Percentiles rank a stretch among this genome's conserved stretches.
Conservation (phyloP, 1,140 invertebrate species). For the Drepana arcuata region DNA sequence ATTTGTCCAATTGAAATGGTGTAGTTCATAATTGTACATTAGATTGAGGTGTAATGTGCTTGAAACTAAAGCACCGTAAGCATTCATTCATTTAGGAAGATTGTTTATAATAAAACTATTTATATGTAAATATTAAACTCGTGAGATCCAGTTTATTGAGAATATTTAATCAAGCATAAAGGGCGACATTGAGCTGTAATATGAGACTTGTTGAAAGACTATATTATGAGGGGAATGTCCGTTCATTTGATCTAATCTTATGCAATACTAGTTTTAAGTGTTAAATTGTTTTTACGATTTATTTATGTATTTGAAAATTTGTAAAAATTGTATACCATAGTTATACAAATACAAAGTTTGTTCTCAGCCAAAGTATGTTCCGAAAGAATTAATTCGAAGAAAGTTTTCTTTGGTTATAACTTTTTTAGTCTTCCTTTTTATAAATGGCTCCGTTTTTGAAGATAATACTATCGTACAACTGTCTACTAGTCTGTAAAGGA, state of each 20-base stretch:
- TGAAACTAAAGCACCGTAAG: constrained; percentile 1
- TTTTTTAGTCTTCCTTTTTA: constrained; percentile 43
- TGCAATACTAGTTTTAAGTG: constrained; percentile 72
- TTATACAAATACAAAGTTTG: constrained; percentile 31
- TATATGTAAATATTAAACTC: constrained; percentile 21
- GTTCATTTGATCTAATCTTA: constrained; percentile 57
- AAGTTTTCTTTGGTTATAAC: constrained; percentile 24
- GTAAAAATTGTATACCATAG: constrained; percentile 13
- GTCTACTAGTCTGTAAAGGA: constrained; percentile 40
- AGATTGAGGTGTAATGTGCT: constrained; percentile 5
- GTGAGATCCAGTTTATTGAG: too few species aligned
- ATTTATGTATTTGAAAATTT: constrained; percentile 47
- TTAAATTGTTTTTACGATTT: constrained; percentile 69
- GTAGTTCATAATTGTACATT: constrained; percentile 10
- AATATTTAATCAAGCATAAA: constrained; percentile 30
- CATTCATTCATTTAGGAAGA: too few species aligned
- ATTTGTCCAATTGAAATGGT: constrained; percentile 3
- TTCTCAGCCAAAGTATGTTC: constrained; percentile 56
- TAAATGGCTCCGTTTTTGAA: too few species aligned
- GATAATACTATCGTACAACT: constrained; percentile 20
- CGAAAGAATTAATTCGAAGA: constrained; percentile 38
- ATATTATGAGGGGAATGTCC: constrained; percentile 31
- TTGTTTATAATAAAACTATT: too few species aligned
- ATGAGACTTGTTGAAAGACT: constrained; percentile 33
- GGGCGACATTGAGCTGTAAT: constrained; percentile 25